These are phyloP conservation scores for Phylloscopus trochilus DNA, from an alignment of 2,113 vertebrate species.

Conservation along the genomic window DNA sequence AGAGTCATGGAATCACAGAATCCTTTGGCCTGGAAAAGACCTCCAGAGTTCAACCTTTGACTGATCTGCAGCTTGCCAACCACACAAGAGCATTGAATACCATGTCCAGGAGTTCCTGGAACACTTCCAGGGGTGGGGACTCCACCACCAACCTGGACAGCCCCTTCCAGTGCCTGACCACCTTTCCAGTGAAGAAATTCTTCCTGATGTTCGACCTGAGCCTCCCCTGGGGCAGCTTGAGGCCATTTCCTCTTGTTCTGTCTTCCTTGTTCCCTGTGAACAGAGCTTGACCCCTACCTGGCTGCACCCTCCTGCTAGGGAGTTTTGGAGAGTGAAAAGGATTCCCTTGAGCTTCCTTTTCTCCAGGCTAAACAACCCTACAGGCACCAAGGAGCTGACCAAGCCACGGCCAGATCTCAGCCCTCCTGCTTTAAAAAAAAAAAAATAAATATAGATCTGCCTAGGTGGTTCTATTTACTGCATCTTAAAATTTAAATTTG, in stretches of 20 bases:
- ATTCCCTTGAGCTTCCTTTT: not conserved
- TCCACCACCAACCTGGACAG: not conserved
- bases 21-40: not conserved
- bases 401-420: not conserved
- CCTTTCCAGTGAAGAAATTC: not conserved
- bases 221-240: not conserved
- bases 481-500: not conserved
- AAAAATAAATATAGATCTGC: not conserved
- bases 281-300: not conserved
- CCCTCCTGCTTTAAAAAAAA: not conserved
- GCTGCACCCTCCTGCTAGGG: not conserved
- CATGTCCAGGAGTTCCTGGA: not conserved
- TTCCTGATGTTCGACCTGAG: not conserved
- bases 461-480: not conserved
- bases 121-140: not conserved
- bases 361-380: not conserved
- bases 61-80: not conserved
- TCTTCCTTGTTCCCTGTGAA: not conserved
- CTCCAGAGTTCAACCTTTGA: not conserved
- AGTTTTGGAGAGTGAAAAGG: not conserved
- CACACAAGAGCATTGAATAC: not conserved
- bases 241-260: not conserved
- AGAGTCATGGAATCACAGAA: not conserved
- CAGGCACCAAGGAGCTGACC: not conserved
- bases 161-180: not conserved